phyloP scores from a whole-genome alignment of 2,113 vertebrate species.

The Nymphicus hollandicus region DNA sequence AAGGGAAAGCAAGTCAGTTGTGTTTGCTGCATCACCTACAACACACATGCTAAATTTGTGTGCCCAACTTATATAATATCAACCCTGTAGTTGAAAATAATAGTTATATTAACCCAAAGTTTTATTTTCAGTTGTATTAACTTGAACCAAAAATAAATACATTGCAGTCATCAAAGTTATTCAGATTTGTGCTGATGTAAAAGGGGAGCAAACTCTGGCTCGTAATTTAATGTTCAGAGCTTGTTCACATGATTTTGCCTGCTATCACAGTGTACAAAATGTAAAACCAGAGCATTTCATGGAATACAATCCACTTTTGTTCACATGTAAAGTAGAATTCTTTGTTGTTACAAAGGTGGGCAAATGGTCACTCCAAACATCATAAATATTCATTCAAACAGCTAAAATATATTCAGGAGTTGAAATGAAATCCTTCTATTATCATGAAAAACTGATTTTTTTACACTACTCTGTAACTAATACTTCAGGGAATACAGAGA shows the following conservation, averaged over 20 bases:
- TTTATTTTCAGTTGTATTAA: not conserved
- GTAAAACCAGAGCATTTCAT: not conserved
- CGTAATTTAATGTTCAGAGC: not conserved
- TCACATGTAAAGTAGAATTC: constrained; percentile 29
- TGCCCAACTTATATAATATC: not conserved
- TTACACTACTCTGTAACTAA: constrained; percentile 60
- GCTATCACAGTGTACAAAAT: not conserved
- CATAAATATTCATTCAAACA: constrained; percentile 50
- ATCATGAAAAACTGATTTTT: constrained; percentile 58
- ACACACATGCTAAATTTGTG: not conserved
- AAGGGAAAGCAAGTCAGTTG: not conserved
- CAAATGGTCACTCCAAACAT: constrained; percentile 28
- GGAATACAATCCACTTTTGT: not conserved
- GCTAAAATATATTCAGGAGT: constrained; percentile 62
- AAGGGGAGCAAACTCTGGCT: not conserved
- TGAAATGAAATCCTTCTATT: constrained; percentile 57
- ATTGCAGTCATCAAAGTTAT: not conserved
- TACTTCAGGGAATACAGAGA: constrained; percentile 56
- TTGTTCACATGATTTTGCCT: not conserved
- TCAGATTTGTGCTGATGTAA: not conserved
- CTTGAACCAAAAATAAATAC: not conserved
- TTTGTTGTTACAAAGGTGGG: constrained; percentile 25
- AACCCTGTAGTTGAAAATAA: not conserved
- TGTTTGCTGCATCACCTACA: not conserved
- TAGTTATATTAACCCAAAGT: not conserved